phyloP scores from a whole-genome alignment of 2,113 vertebrate genomes.

The Amphiprion ocellaris region DNA sequence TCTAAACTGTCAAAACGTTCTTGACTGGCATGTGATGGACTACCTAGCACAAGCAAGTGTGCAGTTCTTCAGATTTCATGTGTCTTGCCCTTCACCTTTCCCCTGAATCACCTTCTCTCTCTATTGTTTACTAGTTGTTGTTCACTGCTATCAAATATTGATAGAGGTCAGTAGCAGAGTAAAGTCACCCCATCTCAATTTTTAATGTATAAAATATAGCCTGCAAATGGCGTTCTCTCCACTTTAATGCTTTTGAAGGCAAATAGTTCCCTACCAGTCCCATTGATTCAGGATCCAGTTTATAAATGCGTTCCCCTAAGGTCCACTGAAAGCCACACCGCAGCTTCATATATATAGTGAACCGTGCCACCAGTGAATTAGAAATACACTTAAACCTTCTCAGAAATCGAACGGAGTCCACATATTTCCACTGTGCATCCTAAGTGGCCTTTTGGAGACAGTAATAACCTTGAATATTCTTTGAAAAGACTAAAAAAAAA shows the following conservation, averaged over 20 bases:
- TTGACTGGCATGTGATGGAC: background rate
- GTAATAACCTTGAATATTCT: constrained; percentile 79
- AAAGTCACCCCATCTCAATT: constrained; percentile 76
- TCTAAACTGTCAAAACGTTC: constrained; percentile 14
- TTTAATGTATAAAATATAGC: constrained; percentile 81
- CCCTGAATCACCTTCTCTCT: constrained; percentile 28
- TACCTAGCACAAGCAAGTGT: background rate
- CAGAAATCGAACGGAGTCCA: constrained; percentile 63
- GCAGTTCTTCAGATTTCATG: constrained; percentile 18
- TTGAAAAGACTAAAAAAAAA: constrained; percentile 25
- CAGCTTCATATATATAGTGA: constrained; percentile 67
- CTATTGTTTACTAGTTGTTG: constrained; percentile 76
- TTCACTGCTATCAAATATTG: constrained; percentile 77
- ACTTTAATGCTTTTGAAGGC: constrained; percentile 61
- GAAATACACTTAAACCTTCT: constrained; percentile 67
- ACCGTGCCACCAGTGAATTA: constrained; percentile 68
- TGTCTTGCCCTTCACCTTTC: constrained; percentile 55
- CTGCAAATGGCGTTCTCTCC: constrained; percentile 63
- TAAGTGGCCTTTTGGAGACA: constrained; percentile 68
- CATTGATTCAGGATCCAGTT: constrained; percentile 57
- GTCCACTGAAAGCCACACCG: constrained; percentile 66
- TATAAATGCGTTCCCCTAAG: constrained; percentile 71
- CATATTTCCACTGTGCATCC: constrained; percentile 66
- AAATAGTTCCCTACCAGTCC: constrained; percentile 53
- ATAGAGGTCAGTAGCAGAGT: constrained; percentile 71